A percentile compares a stretch with the other conserved stretches of the same genome.
phyloP scores from a whole-genome alignment of 2,797 vertebrate genomes.

The Numenius phaeopus region DNA sequence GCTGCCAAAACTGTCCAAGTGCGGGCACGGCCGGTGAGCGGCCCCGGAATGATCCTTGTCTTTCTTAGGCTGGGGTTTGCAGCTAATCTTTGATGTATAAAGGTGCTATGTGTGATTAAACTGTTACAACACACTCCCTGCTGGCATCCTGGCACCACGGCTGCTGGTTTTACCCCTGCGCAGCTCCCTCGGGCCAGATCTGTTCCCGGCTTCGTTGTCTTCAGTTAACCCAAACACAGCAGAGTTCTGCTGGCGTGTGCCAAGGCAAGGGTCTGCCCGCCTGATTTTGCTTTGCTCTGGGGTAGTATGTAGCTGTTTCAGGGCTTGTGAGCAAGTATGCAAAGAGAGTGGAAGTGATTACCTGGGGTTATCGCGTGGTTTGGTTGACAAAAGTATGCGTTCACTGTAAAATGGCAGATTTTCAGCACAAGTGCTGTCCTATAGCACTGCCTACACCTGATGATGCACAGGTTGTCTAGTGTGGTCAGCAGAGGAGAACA shows the following conservation, averaged over 20 bases:
- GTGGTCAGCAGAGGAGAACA: neutral
- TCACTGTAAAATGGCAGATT: neutral
- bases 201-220: fast-evolving
- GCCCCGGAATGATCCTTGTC: neutral
- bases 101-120: neutral
- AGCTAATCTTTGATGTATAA: neutral
- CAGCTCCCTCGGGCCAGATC: neutral
- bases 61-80: neutral
- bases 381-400: neutral
- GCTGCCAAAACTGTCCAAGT: neutral
- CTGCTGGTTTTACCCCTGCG: neutral
- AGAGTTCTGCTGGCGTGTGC: neutral
- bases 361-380: fast-evolving
- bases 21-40: fast-evolving
- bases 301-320: neutral
- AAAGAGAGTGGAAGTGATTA: neutral
- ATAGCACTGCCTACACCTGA: neutral
- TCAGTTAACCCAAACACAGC: neutral
- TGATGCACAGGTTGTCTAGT: neutral
- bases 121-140: neutral
- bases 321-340: neutral
- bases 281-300: neutral
- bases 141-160: fast-evolving
- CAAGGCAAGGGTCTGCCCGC: neutral
- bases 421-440: neutral